Base-by-base conservation (phyloP, 2,888 invertebrate species). In the Caenorhabditis afra region DNA sequence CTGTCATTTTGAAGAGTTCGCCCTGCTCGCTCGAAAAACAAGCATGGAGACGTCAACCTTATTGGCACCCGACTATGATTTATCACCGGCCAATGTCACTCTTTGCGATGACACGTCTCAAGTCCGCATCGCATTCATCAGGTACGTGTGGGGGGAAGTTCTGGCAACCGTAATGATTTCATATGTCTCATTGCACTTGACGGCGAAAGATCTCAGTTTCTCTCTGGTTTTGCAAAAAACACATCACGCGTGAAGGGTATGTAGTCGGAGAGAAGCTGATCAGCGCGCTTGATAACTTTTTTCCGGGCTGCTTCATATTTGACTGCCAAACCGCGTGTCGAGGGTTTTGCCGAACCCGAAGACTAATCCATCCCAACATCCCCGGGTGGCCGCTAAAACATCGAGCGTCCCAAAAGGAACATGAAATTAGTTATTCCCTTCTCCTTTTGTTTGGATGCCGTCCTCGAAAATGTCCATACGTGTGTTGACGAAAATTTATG, bases 41-140 rank as follows among this genome's bases (percentile, higher is more conserved):
- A 20, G 5, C 12, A 67, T 70, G 70, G 70, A 45, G 37, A 45
- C 53, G n/a, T 16, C 67, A 12, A 39, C 52, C 12, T 55, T 16
- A 11, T 23, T 61, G 16, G 61, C 45, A 1, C 10, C 10, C 8
- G 62, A 71, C 44, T 58, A 58, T 23, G 64, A 57, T 4, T 18
- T 14, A 4, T n/a, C 44, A 3, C 5, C 55, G 7, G n/a, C 57
- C 3, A 76, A 68, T 35, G 45, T 53, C 41, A 50, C 76, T 3
- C 62, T 68, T 4, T 76, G 76, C 20, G 76, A 76, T 44, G 67
- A 76, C 18, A 68, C 64, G 2, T 68, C 76, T 5, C 49, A 68
- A 50, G 23, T 58, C 18, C 76, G 76, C 8, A 76, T 68, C 14
- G 68, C 76, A 18, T 76, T 76, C 50, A 68, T 76, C 68, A 76